phyloP scores from a whole-genome alignment of 2,113 vertebrate genomes.

The Aldabrachelys gigantea region DNA sequence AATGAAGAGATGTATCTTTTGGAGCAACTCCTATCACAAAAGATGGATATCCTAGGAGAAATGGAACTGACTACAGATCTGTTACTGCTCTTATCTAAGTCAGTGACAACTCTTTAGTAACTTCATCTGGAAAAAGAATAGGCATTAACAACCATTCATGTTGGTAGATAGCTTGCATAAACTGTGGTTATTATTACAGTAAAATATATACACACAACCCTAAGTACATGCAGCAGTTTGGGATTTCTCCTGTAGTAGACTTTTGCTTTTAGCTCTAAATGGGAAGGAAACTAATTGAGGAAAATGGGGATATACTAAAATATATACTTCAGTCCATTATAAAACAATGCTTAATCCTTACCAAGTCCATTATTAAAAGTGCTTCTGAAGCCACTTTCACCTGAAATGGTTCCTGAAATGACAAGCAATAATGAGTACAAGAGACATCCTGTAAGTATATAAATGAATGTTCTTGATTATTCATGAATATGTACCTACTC shows the following conservation, averaged over 20 bases:
- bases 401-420: conserved; percentile 92
- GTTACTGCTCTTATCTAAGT: background rate
- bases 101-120: background rate
- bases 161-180: conserved; percentile 42
- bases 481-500: conserved; percentile 78
- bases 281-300: background rate
- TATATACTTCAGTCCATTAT: background rate
- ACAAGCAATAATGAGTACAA: background rate
- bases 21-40: background rate
- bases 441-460: background rate
- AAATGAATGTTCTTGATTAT: background rate
- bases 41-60: background rate
- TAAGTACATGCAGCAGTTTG: conserved; percentile 13
- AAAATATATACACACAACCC: conserved; percentile 33
- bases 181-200: conserved; percentile 64
- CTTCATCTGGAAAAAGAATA: background rate
- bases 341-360: conserved; percentile 73
- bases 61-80: background rate
- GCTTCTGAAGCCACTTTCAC: conserved; percentile 93
- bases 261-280: conserved; percentile 44
- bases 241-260: conserved; percentile 56
- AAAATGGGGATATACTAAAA: background rate
- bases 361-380: conserved; percentile 97
- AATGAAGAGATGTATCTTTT: background rate
- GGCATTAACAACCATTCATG: background rate